Base-by-base conservation (phyloP, 2,888 invertebrate genomes). In the Sturmia bella region DNA sequence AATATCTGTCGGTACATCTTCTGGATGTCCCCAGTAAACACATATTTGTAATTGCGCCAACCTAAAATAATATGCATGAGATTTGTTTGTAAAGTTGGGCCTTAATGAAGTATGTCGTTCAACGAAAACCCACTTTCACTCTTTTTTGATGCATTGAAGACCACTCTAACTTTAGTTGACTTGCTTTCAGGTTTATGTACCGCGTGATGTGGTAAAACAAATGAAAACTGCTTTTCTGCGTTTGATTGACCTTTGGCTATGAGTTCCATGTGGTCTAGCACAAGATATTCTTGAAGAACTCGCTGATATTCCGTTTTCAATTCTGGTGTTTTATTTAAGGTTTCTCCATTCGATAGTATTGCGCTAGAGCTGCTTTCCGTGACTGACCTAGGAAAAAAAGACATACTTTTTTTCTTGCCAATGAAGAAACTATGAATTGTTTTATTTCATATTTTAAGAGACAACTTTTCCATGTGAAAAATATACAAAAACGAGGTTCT, bases 1-100 rank as follows among this genome's bases (percentile, higher is more conserved):
- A n/a, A n/a, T n/a, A n/a, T n/a, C 19, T 57, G 57, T 11, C 57
- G 37, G 37, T 57, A 57, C 17, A 57, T 57, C 15, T 57, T 57
- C 13, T 57, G 39, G 15, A 57, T 57, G 9, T 57, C 39, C 4
- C 57, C 57, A 2, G 37, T 39, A 19, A 57, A 57, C 0, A 56
- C 56, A 17, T 37, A 56, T 19, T 56, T 15, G 17, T 56, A 56
- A 19, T 27, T 12, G 5, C 41, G 15, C 57, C 21, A n/a, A n/a
- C n/a, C n/a, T n/a, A n/a, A n/a, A n/a, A n/a, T n/a, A n/a, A 59
- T 13, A n/a, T 59, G 39, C 21, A 59, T 59, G 6, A 59, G 41
- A 59, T 59, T 41, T 7, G 13, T 21, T 13, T 57, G 57, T 13
- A 57, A 21, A 2, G 12, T 39, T 11, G 56, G 39, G 13, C 57